Conservation (phyloP, 2,113 vertebrate genomes). For the Anoplopoma fimbria region DNA sequence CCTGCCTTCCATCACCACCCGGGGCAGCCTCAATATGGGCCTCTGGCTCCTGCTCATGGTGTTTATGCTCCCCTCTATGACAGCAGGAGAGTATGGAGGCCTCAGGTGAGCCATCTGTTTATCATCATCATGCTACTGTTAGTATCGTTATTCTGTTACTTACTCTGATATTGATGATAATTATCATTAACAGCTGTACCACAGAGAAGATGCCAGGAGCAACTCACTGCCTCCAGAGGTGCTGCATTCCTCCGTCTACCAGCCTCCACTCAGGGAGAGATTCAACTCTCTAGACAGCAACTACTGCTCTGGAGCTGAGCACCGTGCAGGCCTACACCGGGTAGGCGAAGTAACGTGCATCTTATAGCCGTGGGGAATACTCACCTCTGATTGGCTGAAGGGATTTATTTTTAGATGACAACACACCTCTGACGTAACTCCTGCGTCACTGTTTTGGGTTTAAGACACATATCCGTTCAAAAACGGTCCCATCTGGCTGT, state of each 20-base stretch:
- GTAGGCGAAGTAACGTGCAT: constrained; percentile 75
- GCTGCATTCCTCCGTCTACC: constrained; percentile 93
- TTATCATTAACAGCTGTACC: constrained; percentile 86
- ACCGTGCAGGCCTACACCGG: constrained; percentile 90
- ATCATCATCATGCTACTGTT: background rate
- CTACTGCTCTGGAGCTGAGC: constrained; percentile 90
- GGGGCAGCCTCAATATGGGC: constrained; percentile 86
- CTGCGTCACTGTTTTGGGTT: background rate
- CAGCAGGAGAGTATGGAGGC: constrained; percentile 95
- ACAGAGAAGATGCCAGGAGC: constrained; percentile 94
- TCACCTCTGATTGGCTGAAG: background rate
- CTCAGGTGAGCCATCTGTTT: constrained; percentile 76
- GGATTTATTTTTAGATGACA: background rate
- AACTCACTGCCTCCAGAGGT: constrained; percentile 97
- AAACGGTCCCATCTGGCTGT: background rate
- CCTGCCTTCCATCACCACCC: constrained; percentile 87
- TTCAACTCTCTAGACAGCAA: constrained; percentile 96
- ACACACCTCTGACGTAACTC: background rate
- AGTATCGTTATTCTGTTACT: background rate
- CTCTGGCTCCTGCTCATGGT: constrained; percentile 88
- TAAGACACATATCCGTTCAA: background rate
- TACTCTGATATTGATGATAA: background rate
- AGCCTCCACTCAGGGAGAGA: constrained; percentile 92
- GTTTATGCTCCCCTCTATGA: constrained; percentile 96
- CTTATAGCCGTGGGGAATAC: background rate